A percentile compares a stretch with the other conserved stretches of the same genome.
These are phyloP conservation scores for Sialia sialis DNA, from an alignment of 2,113 vertebrate genomes.

Conservation along the genomic window DNA sequence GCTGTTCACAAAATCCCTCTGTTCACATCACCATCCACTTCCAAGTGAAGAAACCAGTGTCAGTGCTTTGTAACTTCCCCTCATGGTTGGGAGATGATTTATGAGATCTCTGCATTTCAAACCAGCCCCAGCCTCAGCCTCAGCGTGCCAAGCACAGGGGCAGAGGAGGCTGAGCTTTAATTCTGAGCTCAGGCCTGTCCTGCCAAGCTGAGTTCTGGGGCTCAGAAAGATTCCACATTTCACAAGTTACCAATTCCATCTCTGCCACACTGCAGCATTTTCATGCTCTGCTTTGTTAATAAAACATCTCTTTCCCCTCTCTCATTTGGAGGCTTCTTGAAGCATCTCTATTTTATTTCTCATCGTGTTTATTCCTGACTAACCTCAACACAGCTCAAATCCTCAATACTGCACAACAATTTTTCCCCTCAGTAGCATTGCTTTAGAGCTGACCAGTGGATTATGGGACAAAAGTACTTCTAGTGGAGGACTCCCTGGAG, in stretches of 20 bases:
- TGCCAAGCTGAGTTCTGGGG: not conserved
- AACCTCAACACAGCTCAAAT: not conserved
- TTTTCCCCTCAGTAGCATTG: not conserved
- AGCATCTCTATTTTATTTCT: not conserved
- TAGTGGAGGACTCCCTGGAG: not conserved
- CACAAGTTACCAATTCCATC: not conserved
- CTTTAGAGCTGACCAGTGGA: not conserved
- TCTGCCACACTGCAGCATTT: not conserved
- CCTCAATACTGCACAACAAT: accelerated
- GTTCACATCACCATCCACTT: not conserved
- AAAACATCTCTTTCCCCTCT: not conserved
- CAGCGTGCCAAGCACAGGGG: not conserved
- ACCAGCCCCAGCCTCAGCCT: not conserved
- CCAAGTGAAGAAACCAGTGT: not conserved
- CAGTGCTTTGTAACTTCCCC: not conserved
- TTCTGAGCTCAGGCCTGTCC: not conserved
- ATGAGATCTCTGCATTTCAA: not conserved
- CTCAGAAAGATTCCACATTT: not conserved
- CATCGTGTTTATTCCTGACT: not conserved
- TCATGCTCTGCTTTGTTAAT: not conserved
- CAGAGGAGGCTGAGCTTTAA: not conserved
- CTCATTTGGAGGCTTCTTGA: not conserved
- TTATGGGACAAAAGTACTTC: not conserved
- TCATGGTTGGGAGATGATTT: not conserved
- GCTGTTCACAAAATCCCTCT: not conserved